A percentile compares a stretch with the other conserved stretches of the same genome.
Evolutionary conservation across 2,113 vertebrate genomes (phyloP).

Genomic region (Platycercus adscitus): DNA sequence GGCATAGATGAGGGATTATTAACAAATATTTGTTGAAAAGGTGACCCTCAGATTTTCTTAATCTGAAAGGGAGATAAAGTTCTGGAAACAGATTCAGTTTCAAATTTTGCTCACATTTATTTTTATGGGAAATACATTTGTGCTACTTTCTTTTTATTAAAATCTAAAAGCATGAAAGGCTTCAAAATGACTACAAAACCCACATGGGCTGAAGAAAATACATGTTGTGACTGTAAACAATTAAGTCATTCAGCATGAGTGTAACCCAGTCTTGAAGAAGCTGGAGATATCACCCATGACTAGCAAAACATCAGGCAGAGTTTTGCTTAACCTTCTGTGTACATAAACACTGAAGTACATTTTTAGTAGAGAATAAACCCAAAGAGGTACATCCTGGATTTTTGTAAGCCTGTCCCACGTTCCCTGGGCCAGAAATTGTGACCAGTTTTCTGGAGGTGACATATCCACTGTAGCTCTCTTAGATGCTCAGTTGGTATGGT

Average conservation of each 20-base stretch:
- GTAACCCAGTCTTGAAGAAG: not conserved
- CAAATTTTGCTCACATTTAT: not conserved
- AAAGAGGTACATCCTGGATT: accelerated
- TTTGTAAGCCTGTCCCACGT: not conserved
- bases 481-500: not conserved
- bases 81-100: not conserved
- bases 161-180: not conserved
- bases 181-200: not conserved
- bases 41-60: not conserved
- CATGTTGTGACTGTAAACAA: not conserved
- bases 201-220: not conserved
- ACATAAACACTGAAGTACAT: not conserved
- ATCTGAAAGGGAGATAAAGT: not conserved
- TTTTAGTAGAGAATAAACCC: not conserved
- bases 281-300: not conserved
- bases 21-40: not conserved
- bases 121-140: not conserved
- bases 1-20: not conserved
- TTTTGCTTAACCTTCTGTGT: not conserved
- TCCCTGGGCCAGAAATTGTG: not conserved
- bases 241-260: not conserved
- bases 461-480: not conserved
- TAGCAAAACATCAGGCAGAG: not conserved
- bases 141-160: not conserved
- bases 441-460: not conserved